Evolutionary conservation across 2,113 vertebrate species (phyloP), one percentile per base, ranked within the genome.

Genomic region (Plestiodon gilberti): DNA sequence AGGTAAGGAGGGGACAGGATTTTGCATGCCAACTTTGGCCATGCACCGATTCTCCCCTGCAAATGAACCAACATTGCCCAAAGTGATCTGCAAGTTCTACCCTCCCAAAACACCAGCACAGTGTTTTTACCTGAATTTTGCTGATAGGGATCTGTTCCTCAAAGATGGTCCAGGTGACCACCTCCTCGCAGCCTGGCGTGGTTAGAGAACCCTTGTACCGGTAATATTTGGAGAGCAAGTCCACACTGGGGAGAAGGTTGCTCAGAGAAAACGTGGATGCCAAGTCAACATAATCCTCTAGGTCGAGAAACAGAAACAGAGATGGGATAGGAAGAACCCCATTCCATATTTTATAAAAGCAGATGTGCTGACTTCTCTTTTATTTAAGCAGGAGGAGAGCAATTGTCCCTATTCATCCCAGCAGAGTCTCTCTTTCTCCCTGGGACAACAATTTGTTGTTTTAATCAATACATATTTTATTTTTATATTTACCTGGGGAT

Each of bases 151-250:
- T 88, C 0, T 95, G 94, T 8, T 97, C 96, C 93, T 98, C 95
- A 0, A 97, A 98, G 2, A 98, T 33, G 0, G 97, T 98, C 98
- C 98, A 98, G 52, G 97, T 0, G 0, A 98, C 98, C 0, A 75
- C 94, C 43, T 97, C 96, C 0, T 96, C 94, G 74, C 98, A 99
- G 11, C 96, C 96, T 0, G 97, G 98, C 0, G 96, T 99, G 92
- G 98, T 98, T 85, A 98, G 96, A 75, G 98, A 98, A 79, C 98
- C 97, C 1, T 95, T 91, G 69, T 98, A 98, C 83, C 97, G 95
- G 89, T 97, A 98, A 93, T 97, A 98, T 88, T 95, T 84, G 0
- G 93, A 95, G 83, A 98, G 96, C n/a, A 81, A 94, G 8, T 84
- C 22, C 0, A 91, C 8, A 0, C 0, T 82, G 0, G 97, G 98